These are phyloP conservation scores for Pecten maximus DNA, from an alignment of 2,888 invertebrate genomes.

Conservation along the genomic window DNA sequence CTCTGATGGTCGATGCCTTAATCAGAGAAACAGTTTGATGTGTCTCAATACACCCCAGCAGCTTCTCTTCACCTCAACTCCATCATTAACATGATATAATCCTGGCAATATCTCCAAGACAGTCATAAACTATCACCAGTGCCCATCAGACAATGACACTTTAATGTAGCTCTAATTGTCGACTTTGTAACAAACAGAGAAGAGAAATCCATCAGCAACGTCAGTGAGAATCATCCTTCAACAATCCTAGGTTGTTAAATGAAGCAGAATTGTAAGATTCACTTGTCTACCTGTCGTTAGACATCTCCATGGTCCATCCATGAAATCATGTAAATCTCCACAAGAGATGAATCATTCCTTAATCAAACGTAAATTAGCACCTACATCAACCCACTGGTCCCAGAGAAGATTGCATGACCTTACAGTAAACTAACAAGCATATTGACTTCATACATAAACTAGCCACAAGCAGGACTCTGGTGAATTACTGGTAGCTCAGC, in stretches of 20 bases:
- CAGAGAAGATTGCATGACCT: too few species aligned
- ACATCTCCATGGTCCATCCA: neutral
- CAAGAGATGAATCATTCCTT: neutral
- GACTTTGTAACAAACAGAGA: neutral
- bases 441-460: too few species aligned
- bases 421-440: too few species aligned
- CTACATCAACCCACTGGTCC: neutral
- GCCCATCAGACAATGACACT: neutral
- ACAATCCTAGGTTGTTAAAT: neutral
- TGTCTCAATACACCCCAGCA: neutral
- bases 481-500: too few species aligned
- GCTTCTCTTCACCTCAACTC: neutral
- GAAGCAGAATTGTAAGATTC: neutral
- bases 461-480: too few species aligned
- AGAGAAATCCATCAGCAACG: neutral
- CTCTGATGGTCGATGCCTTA: neutral
- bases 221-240: neutral
- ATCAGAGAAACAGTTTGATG: neutral
- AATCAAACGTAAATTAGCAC: neutral
- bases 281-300: neutral
- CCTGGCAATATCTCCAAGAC: neutral
- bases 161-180: constrained; percentile 15
- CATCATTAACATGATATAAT: constrained; percentile 11
- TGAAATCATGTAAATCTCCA: neutral
- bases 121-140: neutral